A percentile compares a stretch with the other conserved stretches of the same genome.
Evolutionary conservation across 2,113 vertebrate species (phyloP).

Genomic region (Propithecus coquereli): DNA sequence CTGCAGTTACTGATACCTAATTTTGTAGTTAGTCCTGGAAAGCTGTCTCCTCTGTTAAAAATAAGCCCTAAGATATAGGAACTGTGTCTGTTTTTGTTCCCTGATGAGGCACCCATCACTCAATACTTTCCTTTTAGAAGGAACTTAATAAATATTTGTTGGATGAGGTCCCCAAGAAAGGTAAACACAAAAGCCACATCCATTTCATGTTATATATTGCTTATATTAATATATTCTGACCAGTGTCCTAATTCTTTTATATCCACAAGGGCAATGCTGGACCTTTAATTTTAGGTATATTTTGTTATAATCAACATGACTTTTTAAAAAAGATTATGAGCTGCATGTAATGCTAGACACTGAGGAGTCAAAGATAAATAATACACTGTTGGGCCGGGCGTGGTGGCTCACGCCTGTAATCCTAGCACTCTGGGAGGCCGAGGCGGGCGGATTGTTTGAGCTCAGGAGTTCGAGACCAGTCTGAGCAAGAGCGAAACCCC

Average conservation of each 20-base stretch:
- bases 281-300: neutral
- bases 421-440: too few relatives aligned
- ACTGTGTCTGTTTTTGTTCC: neutral
- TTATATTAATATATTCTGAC: neutral
- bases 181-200: neutral
- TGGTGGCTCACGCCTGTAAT: too few relatives aligned
- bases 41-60: neutral
- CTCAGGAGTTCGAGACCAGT: too few relatives aligned
- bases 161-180: neutral
- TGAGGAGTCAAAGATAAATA: neutral
- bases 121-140: neutral
- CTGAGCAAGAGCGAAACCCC: too few relatives aligned
- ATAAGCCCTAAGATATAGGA: neutral
- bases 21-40: neutral
- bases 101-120: neutral
- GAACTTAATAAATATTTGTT: neutral
- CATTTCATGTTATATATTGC: neutral
- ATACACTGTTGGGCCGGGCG: too few relatives aligned
- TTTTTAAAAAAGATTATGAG: neutral
- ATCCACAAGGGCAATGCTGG: neutral
- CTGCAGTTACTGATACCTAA: neutral
- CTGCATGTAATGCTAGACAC: neutral
- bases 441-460: too few relatives aligned
- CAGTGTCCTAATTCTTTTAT: neutral
- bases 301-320: constrained; percentile 11